phyloP scores from a whole-genome alignment of 2,888 invertebrate species.

The Perithous albicinctus region DNA sequence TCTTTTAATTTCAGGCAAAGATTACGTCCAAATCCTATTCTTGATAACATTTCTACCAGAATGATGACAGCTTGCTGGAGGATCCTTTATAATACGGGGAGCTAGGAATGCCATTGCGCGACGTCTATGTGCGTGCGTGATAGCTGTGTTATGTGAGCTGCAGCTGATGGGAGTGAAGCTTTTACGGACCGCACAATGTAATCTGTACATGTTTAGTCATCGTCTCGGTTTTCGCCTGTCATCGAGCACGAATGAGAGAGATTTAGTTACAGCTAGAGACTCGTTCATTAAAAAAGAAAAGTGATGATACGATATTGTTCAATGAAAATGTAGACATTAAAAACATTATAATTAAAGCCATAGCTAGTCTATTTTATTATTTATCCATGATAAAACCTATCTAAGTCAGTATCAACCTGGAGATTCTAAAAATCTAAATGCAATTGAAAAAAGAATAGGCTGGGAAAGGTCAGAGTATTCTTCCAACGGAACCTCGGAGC shows the following conservation, averaged over 20 bases:
- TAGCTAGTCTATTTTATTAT: not conserved
- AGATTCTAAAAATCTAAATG: too few species aligned
- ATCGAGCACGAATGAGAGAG: constrained; percentile 5
- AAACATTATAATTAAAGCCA: not conserved
- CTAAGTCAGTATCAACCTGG: too few species aligned
- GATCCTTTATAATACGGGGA: not conserved
- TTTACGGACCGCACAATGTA: not conserved
- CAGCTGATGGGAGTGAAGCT: constrained; percentile 10
- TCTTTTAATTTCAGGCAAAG: too few species aligned
- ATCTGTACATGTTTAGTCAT: not conserved
- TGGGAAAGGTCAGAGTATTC: too few species aligned
- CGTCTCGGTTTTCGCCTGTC: constrained; percentile 22
- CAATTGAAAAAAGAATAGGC: too few species aligned
- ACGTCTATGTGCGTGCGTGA: not conserved
- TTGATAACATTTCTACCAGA: not conserved
- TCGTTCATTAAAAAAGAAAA: not conserved
- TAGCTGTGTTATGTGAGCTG: constrained; percentile 5
- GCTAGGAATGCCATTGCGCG: not conserved
- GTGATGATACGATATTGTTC: not conserved
- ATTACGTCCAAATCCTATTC: too few species aligned
- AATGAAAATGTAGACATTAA: not conserved
- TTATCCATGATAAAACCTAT: too few species aligned
- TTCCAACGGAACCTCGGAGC: too few species aligned
- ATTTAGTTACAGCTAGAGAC: not conserved
- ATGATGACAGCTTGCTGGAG: not conserved